Evolutionary conservation across 2,797 vertebrate genomes (phyloP).

Genomic region (Macropodus opercularis): DNA sequence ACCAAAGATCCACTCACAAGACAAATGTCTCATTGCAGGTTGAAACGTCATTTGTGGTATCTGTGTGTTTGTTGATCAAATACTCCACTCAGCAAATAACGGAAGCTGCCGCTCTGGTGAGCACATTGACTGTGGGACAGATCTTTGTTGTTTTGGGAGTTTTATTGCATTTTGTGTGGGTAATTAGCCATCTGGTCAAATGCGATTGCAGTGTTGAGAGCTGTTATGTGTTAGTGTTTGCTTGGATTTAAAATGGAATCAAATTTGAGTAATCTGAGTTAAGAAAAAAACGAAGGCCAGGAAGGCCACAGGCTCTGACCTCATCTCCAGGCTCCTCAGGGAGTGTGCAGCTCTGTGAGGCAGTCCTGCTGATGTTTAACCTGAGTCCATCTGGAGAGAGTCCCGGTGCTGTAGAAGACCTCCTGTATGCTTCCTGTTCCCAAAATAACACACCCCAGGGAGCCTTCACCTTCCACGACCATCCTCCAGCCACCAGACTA

Average conservation of each 20-base stretch:
- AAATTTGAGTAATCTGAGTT: not conserved
- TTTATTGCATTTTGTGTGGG: slow-evolving; percentile 30
- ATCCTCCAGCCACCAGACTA: no score
- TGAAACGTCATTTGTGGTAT: slow-evolving; percentile 8
- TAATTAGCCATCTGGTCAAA: slow-evolving; percentile 41
- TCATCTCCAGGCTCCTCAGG: no score
- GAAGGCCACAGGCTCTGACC: no score
- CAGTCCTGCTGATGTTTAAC: no score
- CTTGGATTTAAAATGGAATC: not conserved
- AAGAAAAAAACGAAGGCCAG: no score
- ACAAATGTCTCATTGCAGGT: not conserved
- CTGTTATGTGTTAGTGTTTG: not conserved
- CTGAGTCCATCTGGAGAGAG: no score
- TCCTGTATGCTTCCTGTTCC: no score
- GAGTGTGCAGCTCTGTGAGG: no score
- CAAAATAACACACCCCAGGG: no score
- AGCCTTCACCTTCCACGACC: no score
- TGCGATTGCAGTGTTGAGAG: slow-evolving; percentile 14
- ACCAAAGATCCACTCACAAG: not conserved
- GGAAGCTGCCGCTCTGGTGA: slow-evolving; percentile 6
- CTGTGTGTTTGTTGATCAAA: slow-evolving; percentile 3
- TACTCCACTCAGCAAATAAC: slow-evolving; percentile 28
- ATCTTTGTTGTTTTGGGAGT: slow-evolving; percentile 7
- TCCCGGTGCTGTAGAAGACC: no score
- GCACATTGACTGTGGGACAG: slow-evolving; percentile 19